Evolutionary conservation across 1,140 invertebrate species (phyloP).

Genomic region (Trichomalopsis sarcophagae): DNA sequence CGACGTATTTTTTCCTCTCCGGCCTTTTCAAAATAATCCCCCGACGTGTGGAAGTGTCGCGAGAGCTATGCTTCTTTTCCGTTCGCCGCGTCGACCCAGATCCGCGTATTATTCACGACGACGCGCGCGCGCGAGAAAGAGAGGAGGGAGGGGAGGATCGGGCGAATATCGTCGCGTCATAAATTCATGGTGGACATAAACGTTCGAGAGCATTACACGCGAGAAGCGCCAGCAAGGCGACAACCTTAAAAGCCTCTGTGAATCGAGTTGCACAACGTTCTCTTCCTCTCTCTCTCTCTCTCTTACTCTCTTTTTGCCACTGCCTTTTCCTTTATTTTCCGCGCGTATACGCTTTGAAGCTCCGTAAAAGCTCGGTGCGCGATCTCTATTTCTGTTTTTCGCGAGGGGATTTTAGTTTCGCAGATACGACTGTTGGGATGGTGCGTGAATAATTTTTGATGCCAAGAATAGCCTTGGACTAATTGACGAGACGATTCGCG

Average conservation of each 20-base stretch:
- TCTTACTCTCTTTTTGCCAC: not conserved
- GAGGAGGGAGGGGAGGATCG: not conserved
- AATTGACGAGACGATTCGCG: not conserved
- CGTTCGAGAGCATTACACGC: slow-evolving; percentile 29
- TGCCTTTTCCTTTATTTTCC: not conserved
- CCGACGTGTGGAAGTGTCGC: not conserved
- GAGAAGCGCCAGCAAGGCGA: slow-evolving; percentile 40
- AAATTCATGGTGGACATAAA: slow-evolving; percentile 46
- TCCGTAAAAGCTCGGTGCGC: not conserved
- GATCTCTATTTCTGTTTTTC: not conserved
- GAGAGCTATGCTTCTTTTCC: slow-evolving; percentile 27
- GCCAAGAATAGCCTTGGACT: not conserved
- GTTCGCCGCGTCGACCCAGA: slow-evolving; percentile 32
- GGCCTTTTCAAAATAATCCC: slow-evolving; percentile 26
- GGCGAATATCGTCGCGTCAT: slow-evolving; percentile 44
- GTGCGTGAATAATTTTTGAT: not conserved
- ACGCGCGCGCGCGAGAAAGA: not conserved
- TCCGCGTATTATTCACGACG: slow-evolving; percentile 47
- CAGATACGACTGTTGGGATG: not conserved
- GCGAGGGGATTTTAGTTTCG: not conserved
- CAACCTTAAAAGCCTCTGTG: slow-evolving; percentile 43
- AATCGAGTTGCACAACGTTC: slow-evolving; percentile 12
- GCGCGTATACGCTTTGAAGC: not conserved
- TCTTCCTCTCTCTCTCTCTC: not conserved
- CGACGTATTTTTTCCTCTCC: not conserved